These are phyloP conservation scores for Motacilla tschutschensis DNA, from an alignment of 2,113 vertebrate species.

Conservation along the genomic window DNA sequence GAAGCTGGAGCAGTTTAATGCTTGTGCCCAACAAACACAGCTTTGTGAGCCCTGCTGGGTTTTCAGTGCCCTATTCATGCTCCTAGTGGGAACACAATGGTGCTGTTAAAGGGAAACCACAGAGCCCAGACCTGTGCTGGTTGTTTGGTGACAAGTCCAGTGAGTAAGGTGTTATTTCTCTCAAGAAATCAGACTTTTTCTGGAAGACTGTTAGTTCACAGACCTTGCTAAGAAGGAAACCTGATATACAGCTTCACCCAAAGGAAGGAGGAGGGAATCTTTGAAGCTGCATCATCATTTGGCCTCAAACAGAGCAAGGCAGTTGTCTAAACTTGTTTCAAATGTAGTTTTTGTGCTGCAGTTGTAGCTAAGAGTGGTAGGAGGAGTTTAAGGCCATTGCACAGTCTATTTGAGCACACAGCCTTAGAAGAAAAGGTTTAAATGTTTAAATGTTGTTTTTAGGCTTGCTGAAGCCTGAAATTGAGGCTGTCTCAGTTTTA, in stretches of 20 bases:
- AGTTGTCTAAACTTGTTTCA: slow-evolving; percentile 44
- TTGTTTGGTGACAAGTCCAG: not conserved
- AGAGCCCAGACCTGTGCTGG: not conserved
- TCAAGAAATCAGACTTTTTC: not conserved
- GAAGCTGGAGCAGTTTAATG: not conserved
- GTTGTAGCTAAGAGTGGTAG: not conserved
- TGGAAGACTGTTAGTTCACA: not conserved
- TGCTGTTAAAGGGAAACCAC: not conserved
- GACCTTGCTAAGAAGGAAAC: not conserved
- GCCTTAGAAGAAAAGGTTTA: not conserved
- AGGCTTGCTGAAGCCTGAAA: not conserved
- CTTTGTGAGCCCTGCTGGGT: not conserved
- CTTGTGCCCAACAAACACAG: slow-evolving; percentile 6
- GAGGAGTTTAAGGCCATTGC: not conserved
- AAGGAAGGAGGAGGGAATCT: slow-evolving; percentile 24
- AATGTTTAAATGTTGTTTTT: not conserved
- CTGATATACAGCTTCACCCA: slow-evolving; percentile 14
- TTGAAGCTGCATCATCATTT: slow-evolving; percentile 16
- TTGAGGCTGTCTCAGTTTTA: not conserved
- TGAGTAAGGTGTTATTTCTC: not conserved
- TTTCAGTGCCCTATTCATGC: not conserved
- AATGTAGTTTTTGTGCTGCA: not conserved
- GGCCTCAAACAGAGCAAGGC: not conserved
- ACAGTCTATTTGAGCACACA: not conserved
- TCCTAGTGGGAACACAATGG: not conserved